Conservation (phyloP, 2,113 vertebrate genomes). For the Prochilodus magdalenae region DNA sequence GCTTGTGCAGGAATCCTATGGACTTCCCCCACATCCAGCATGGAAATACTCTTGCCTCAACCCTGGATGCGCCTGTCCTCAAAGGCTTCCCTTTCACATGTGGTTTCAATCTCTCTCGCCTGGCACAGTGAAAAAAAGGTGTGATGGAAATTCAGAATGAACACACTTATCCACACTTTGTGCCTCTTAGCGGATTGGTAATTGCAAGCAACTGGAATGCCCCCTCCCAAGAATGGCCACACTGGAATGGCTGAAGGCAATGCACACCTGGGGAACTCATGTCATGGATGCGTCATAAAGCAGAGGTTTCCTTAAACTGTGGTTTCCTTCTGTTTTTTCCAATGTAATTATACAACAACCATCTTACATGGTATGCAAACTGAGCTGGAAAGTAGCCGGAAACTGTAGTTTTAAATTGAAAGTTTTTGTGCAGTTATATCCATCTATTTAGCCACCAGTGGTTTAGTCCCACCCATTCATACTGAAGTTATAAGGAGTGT, state of each 20-base stretch:
- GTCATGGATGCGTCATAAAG: slow-evolving; percentile 30
- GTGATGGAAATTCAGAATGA: slow-evolving; percentile 83
- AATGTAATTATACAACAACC: neutral
- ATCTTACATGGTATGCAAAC: neutral
- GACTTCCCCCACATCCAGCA: neutral
- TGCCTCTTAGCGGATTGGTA: slow-evolving; percentile 81
- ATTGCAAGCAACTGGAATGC: slow-evolving; percentile 81
- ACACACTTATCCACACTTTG: slow-evolving; percentile 82
- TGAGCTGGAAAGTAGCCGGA: no score
- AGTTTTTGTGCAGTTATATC: no score
- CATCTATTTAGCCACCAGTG: no score
- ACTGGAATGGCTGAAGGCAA: slow-evolving; percentile 74
- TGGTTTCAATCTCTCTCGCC: slow-evolving; percentile 75
- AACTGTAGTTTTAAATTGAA: no score
- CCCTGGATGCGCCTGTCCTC: slow-evolving; percentile 19
- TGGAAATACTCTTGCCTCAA: slow-evolving; percentile 5
- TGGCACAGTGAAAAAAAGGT: slow-evolving; percentile 73
- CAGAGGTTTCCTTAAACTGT: slow-evolving; percentile 35
- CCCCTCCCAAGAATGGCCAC: slow-evolving; percentile 74
- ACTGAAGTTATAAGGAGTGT: no score
- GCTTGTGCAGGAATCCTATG: neutral
- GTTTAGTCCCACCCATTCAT: no score
- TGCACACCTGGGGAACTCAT: slow-evolving; percentile 71
- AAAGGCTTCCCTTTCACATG: slow-evolving; percentile 59
- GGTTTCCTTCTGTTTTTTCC: slow-evolving; percentile 1